phyloP scores from a whole-genome alignment of 2,113 vertebrate genomes.

The Strigops habroptila region DNA sequence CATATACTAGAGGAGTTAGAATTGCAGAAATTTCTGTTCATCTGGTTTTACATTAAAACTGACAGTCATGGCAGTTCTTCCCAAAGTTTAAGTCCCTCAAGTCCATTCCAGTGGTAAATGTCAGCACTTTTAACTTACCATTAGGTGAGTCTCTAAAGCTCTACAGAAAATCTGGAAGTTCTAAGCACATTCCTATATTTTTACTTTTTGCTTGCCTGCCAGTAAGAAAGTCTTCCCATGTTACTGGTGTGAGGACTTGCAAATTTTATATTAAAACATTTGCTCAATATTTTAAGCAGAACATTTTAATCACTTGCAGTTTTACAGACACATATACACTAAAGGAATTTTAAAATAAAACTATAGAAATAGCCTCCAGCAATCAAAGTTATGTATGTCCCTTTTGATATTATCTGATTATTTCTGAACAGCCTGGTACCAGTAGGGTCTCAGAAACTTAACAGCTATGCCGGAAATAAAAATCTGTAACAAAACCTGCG shows the following conservation, averaged over 20 bases:
- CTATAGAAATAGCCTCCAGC: not conserved
- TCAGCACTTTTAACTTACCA: not conserved
- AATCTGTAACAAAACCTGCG: not conserved
- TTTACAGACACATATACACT: not conserved
- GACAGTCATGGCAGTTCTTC: not conserved
- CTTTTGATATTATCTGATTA: not conserved
- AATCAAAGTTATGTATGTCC: not conserved
- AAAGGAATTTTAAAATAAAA: not conserved
- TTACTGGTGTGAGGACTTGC: not conserved
- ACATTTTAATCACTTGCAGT: not conserved
- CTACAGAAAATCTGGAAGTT: not conserved
- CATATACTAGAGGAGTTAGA: not conserved
- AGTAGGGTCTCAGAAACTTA: not conserved
- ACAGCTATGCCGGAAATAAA: not conserved
- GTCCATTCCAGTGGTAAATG: not conserved
- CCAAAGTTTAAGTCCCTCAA: not conserved
- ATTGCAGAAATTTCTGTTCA: not conserved
- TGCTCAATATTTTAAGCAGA: not conserved
- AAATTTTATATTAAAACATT: not conserved
- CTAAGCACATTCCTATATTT: conserved; percentile 18
- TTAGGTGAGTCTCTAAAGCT: not conserved
- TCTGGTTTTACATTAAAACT: not conserved
- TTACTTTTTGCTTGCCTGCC: conserved; percentile 22
- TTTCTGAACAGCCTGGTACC: not conserved
- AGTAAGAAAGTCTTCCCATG: conserved; percentile 11